Conservation (phyloP, 2,888 invertebrate genomes). For the Caenorhabditis zanzibari region DNA sequence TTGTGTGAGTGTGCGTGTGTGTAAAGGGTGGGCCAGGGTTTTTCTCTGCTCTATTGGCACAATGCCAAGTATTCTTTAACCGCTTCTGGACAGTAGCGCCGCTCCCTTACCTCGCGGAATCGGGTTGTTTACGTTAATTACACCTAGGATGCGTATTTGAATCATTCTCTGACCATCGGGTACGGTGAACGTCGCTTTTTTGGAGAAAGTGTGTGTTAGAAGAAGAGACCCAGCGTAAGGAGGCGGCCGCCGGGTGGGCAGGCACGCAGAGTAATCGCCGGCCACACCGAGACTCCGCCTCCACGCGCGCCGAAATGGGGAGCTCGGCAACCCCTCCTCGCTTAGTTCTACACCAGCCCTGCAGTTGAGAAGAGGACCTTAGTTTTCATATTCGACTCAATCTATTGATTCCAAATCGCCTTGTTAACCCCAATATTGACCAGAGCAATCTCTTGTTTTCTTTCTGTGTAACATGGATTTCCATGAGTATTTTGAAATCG, state of each 20-base stretch:
- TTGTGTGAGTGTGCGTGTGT: slow-evolving; percentile 60
- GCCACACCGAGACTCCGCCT: slow-evolving; percentile 70
- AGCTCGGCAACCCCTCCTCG: slow-evolving; percentile 71
- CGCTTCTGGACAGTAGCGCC: not conserved
- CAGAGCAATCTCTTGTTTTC: not conserved
- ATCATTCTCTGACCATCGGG: slow-evolving; percentile 37
- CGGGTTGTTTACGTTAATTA: slow-evolving; percentile 60
- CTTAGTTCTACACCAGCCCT: slow-evolving; percentile 64
- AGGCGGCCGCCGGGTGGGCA: slow-evolving; percentile 63
- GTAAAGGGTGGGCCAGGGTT: slow-evolving; percentile 54
- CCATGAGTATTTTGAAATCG: not conserved
- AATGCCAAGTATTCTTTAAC: slow-evolving; percentile 59
- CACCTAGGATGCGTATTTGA: slow-evolving; percentile 41
- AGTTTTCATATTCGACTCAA: slow-evolving; percentile 50
- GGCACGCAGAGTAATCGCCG: slow-evolving; percentile 71
- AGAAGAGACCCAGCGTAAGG: slow-evolving; percentile 49
- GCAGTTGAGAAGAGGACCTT: slow-evolving; percentile 58
- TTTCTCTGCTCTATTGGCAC: slow-evolving; percentile 64
- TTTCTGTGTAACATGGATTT: not conserved
- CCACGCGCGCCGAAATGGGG: slow-evolving; percentile 74
- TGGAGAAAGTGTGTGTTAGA: slow-evolving; percentile 25
- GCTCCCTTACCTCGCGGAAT: slow-evolving; percentile 19
- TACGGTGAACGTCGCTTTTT: slow-evolving; percentile 55
- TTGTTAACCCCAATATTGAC: not conserved
- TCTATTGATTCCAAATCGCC: not conserved